Percentiles rank a stretch among this genome's conserved stretches.
phyloP scores from a whole-genome alignment of 2,797 vertebrate species.

The Aulostomus chinensis region DNA sequence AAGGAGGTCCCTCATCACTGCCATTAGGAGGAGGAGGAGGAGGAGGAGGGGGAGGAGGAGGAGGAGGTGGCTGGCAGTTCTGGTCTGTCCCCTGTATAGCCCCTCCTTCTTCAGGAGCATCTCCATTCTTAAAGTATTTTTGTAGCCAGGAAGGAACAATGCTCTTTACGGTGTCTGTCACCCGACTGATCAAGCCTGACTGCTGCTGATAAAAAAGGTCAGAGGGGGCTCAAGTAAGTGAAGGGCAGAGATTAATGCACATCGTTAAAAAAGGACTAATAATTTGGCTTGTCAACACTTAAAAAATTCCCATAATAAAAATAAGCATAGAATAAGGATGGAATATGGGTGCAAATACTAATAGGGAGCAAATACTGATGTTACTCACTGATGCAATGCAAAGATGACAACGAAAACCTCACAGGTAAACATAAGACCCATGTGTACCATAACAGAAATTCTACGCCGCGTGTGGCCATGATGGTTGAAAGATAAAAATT shows the following conservation, averaged over 20 bases:
- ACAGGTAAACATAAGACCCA: too few species aligned
- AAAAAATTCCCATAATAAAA: too few species aligned
- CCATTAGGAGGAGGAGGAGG: slow-evolving; percentile 80
- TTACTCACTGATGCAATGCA: too few species aligned
- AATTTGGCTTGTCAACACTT: too few species aligned
- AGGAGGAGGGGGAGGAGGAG: slow-evolving; percentile 74
- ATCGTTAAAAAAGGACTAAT: not conserved
- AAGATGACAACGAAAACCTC: too few species aligned
- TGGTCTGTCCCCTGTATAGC: slow-evolving; percentile 63
- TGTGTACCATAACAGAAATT: too few species aligned
- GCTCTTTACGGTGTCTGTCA: slow-evolving; percentile 96
- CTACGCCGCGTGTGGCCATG: too few species aligned
- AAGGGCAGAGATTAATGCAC: not conserved
- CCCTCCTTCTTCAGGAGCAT: slow-evolving; percentile 59
- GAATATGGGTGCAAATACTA: too few species aligned
- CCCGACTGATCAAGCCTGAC: slow-evolving; percentile 92
- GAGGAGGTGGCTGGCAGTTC: slow-evolving; percentile 74
- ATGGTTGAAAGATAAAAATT: too few species aligned
- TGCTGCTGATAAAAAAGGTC: slow-evolving; percentile 63
- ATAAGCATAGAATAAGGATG: too few species aligned
- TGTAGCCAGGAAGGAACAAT: slow-evolving; percentile 97
- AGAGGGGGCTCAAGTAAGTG: not conserved
- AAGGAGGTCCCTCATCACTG: slow-evolving; percentile 75
- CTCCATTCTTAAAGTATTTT: slow-evolving; percentile 91
- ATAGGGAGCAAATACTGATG: too few species aligned